Evolutionary conservation across 2,797 vertebrate species (phyloP), one percentile per base, ranked within the genome.

Genomic region (Atherinosoma microstoma): DNA sequence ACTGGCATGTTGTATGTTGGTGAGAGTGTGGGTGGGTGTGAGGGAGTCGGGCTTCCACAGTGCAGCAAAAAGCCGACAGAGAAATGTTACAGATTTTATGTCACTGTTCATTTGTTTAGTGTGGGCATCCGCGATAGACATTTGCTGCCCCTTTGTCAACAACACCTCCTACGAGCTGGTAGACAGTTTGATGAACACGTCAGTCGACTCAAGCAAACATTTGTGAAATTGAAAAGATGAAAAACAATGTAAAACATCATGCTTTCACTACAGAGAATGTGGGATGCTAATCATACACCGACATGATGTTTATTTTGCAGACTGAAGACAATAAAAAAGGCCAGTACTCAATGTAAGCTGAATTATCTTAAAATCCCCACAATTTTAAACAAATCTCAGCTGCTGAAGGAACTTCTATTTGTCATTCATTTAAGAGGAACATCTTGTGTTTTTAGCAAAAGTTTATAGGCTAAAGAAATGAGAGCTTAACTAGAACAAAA

Each of bases 91-190:
- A 66, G 75, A 85, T 83, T 56, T 78, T 61, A 36, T 68, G 76
- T 74, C 67, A 57, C 24, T 40, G 36, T 47, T 79, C 3, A n/a
- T 85, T 73, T 51, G 9, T 74, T 70, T n/a, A 0, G 24, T 32
- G 86, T 82, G 78, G 81, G 83, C 4, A 81, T 62, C 29, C 7
- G 51, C 47, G 68, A 51, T 40, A 61, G 79, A 74, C 77, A 40
- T 77, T 51, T 82, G 85, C 83, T 90, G 78, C 68, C 67, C 67
- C 70, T 67, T 62, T 58, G 67, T 59, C 82, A 67, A 78, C 69
- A 79, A 63, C 67, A 53, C 80, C 82, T 83, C 84, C 79, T 15
- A 73, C 67, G 2, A 63, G 68, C 63, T 70, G 0, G 1, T 20
- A 49, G 78, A 47, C 56, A 27, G 54, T 22, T 67, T 27, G 32